Base-by-base conservation (phyloP, 2,888 invertebrate species). In the Strigamia maritima region DNA sequence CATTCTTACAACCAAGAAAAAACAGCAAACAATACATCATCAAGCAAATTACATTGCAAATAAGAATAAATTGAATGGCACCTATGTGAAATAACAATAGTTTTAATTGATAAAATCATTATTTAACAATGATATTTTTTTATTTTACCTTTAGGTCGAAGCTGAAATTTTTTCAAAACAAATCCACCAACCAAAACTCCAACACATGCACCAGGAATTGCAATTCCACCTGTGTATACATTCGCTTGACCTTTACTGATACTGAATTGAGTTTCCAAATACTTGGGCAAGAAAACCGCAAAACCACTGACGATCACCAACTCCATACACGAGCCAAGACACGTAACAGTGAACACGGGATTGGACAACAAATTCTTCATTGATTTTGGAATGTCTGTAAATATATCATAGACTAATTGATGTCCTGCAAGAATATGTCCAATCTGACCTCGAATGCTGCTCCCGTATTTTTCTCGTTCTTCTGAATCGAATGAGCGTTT, bases 121-220 rank as follows among this genome's bases (percentile, higher is more conserved):
- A 14, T 38, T 10, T 22, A 80, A n/a, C 14, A 65, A 22, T 70
- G 14, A n/a, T n/a, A n/a, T n/a, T n/a, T 14, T 70, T 22, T 22
- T 26, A 70, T n/a, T n/a, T 22, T 16, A 81, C 86, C 96, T 86
- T 94, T 94, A 3, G 96, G 95, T 83, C 93, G 90, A 74, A 97
- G 87, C 86, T 96, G 94, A 83, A 96, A 90, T 79, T 94, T 90
- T 86, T 96, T 96, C 79, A 96, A 88, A 79, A 96, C 87, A 85
- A 94, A 95, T 6, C 96, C 96, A 78, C 97, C 97, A 88, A 95
- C 92, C 86, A 97, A 94, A 81, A 97, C 96, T 74, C 97, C 97
- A 84, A 97, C 93, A 83, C 96, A 95, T 70, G 97, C 97, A 75
- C 97, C 97, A 0, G 97, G 97, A 82, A 97, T 94, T 0, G 96